A percentile compares a stretch with the other conserved stretches of the same genome.
phyloP scores from a whole-genome alignment of 2,113 vertebrate genomes.

The Glaucidium brasilianum region DNA sequence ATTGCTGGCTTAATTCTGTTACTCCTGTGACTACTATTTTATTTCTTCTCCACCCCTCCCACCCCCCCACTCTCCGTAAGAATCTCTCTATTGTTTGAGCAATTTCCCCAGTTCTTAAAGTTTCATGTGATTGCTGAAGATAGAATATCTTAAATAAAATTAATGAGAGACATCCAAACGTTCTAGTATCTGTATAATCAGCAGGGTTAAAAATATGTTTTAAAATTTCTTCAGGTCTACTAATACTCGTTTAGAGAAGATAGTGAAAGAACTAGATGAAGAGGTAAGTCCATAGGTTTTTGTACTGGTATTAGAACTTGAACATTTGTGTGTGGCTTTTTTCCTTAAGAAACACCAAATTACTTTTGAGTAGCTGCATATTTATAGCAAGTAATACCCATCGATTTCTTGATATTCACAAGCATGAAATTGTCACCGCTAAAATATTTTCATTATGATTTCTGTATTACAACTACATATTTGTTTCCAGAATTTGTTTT shows the following conservation, averaged over 20 bases:
- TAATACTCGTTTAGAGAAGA: constrained; percentile 87
- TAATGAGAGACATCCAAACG: background rate
- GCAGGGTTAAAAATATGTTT: background rate
- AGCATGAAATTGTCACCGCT: background rate
- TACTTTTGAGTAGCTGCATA: background rate
- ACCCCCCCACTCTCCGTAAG: background rate
- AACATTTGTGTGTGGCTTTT: background rate
- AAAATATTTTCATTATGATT: background rate
- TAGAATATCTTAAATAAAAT: background rate
- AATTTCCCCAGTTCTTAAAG: background rate
- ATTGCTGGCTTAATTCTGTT: background rate
- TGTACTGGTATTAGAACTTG: background rate
- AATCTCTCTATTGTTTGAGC: background rate
- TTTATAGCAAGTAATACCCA: background rate
- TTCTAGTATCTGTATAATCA: background rate
- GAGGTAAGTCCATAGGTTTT: constrained; percentile 77
- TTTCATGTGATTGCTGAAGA: background rate
- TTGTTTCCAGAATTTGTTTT: background rate
- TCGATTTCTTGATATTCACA: background rate
- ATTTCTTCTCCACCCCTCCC: background rate
- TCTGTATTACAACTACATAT: background rate
- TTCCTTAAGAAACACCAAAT: background rate
- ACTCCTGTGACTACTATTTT: background rate
- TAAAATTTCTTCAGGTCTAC: constrained; percentile 76
- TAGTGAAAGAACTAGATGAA: constrained; percentile 92